Evolutionary conservation across 2,888 invertebrate genomes (phyloP), one percentile per base, ranked within the genome.

Genomic region (Iselma pallidipennis): DNA sequence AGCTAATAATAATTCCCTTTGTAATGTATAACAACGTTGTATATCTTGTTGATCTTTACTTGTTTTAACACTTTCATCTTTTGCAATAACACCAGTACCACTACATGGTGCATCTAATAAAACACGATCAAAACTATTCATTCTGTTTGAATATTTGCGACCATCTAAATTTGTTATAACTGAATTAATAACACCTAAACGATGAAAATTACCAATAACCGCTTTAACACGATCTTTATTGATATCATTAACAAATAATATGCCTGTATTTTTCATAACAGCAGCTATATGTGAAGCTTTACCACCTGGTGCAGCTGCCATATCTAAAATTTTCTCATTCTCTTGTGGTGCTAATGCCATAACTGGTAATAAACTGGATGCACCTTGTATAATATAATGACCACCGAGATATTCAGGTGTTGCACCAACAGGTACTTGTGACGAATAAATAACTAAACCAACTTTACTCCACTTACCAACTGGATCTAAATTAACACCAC

Each of bases 321-420:
- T 94, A 78, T 99, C 99, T 29, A 99, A 84, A 67, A 98, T 89
- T 67, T 90, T 86, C 82, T 98, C 98, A 76, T 95, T 92, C 83
- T 96, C 96, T 83, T 96, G 95, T 0, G 99, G 98, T 0, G 95
- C 96, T 56, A 99, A 84, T 0, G 99, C 95, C 95, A 99, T 97
- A 0, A 99, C 98, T 0, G 99, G 98, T 56, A 99, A 83, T 75
- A 97, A 89, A 84, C 98, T 98, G 1, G 97, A 96, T 12, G 97
- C 98, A 7, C 98, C 98, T 82, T 94, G 98, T 59, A 98, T 86
- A 79, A 98, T 95, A 77, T 99, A 99, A 80, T 99, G 96, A 0
- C 99, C 98, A 49, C 97, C 97, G 66, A 99, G 85, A 84, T 99
- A 99, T 83, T 99, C 99, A 0, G 99, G 98, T 0, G 99, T 99